Evolutionary conservation across 2,113 vertebrate species (phyloP).

Genomic region (Onychostruthus taczanowskii): DNA sequence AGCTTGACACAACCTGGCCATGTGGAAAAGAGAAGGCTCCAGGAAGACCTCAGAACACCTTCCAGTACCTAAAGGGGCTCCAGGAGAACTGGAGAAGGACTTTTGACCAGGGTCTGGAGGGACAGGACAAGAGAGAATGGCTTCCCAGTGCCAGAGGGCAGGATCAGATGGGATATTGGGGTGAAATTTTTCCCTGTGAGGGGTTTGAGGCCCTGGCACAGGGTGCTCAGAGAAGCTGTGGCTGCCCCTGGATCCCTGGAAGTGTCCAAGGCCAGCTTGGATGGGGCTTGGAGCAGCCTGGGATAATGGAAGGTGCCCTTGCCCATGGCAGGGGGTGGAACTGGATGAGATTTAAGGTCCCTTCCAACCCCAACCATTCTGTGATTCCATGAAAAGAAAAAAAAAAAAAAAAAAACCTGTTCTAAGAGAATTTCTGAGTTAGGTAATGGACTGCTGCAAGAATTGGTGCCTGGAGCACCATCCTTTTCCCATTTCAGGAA

Average conservation of each 20-base stretch:
- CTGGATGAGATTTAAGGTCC: background rate
- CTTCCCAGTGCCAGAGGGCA: background rate
- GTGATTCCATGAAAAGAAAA: background rate
- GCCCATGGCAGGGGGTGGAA: background rate
- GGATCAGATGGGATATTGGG: too few relatives aligned
- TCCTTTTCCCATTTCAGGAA: background rate
- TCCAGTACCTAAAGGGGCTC: background rate
- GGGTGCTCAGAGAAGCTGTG: background rate
- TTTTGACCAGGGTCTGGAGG: background rate
- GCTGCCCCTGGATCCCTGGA: background rate
- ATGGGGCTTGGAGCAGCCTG: rapidly evolving
- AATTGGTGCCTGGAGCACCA: background rate
- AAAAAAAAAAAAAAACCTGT: background rate
- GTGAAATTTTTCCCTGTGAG: rapidly evolving
- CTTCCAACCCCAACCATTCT: background rate
- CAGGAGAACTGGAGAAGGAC: background rate
- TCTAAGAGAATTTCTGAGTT: background rate
- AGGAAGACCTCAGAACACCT: background rate
- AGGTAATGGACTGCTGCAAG: background rate
- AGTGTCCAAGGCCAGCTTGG: rapidly evolving
- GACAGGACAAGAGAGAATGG: background rate
- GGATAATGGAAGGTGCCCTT: rapidly evolving
- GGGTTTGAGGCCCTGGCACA: background rate
- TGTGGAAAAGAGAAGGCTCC: background rate
- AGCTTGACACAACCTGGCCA: rapidly evolving